Conservation (phyloP, 1,140 invertebrate species). For the Drosophila littoralis region DNA sequence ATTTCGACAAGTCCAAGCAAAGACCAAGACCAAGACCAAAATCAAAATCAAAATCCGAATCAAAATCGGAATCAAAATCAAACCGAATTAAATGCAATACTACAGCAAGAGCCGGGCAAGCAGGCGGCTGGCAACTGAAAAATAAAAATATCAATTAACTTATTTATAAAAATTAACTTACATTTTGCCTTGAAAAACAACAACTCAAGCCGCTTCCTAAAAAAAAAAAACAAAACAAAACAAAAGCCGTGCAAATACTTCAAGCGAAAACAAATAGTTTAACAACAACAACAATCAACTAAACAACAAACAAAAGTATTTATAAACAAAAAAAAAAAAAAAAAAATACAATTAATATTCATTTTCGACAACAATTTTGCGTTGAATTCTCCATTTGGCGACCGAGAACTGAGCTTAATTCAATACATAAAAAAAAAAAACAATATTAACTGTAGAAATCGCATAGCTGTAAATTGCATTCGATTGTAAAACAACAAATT, state of each 20-base stretch:
- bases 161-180: constrained; percentile 5
- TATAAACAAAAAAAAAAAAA: neutral
- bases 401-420: constrained; percentile 67
- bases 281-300: constrained; percentile 1
- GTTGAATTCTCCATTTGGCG: constrained; percentile 41
- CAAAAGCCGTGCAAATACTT: constrained; percentile 5
- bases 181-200: neutral
- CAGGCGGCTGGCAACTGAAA: constrained; percentile 32
- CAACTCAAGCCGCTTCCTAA: neutral
- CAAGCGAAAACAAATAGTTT: neutral
- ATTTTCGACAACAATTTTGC: neutral
- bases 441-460: neutral
- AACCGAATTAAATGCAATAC: constrained; percentile 38
- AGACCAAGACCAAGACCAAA: constrained; percentile 33
- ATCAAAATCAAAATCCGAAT: neutral
- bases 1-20: constrained; percentile 51
- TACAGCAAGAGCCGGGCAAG: constrained; percentile 26
- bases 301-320: neutral
- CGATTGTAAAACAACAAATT: neutral
- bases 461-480: constrained; percentile 17
- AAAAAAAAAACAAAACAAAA: neutral
- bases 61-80: constrained; percentile 37
- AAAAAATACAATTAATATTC: constrained; percentile 7
- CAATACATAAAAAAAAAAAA: constrained; percentile 1
- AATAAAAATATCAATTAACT: neutral